These are phyloP conservation scores for Numenius arquata DNA, from an alignment of 2,113 vertebrate genomes.

Conservation along the genomic window DNA sequence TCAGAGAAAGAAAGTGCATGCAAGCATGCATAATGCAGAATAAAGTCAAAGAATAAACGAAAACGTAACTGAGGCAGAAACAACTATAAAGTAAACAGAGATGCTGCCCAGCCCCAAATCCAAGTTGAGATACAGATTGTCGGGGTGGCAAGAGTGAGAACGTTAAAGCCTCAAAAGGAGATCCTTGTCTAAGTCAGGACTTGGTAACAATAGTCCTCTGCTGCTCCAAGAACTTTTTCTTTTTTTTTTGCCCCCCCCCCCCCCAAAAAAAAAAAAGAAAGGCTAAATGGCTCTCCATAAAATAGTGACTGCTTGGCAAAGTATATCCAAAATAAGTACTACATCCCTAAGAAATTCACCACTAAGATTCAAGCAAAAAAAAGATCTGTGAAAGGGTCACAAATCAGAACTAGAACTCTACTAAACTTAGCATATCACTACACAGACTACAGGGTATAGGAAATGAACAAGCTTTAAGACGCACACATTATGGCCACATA, in stretches of 20 bases:
- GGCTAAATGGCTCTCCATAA: neutral
- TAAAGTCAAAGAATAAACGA: neutral
- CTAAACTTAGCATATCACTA: neutral
- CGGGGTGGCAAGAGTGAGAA: neutral
- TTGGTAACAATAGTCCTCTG: neutral
- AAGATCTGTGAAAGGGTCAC: neutral
- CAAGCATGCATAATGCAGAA: neutral
- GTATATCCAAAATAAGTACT: neutral
- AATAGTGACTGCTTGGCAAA: neutral
- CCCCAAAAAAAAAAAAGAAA: neutral
- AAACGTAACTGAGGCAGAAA: neutral
- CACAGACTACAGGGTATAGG: neutral
- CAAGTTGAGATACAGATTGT: neutral
- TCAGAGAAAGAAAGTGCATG: neutral
- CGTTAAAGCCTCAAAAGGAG: neutral
- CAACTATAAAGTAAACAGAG: neutral
- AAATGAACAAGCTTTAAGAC: neutral
- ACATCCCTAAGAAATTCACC: neutral
- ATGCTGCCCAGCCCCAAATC: neutral
- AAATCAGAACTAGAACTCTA: neutral
- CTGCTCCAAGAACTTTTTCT: neutral
- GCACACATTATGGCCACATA: neutral
- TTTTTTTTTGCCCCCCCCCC: neutral
- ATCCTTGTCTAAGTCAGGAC: neutral
- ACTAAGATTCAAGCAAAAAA: neutral